Conservation (phyloP, 2,113 vertebrate genomes). For the Calypte anna region DNA sequence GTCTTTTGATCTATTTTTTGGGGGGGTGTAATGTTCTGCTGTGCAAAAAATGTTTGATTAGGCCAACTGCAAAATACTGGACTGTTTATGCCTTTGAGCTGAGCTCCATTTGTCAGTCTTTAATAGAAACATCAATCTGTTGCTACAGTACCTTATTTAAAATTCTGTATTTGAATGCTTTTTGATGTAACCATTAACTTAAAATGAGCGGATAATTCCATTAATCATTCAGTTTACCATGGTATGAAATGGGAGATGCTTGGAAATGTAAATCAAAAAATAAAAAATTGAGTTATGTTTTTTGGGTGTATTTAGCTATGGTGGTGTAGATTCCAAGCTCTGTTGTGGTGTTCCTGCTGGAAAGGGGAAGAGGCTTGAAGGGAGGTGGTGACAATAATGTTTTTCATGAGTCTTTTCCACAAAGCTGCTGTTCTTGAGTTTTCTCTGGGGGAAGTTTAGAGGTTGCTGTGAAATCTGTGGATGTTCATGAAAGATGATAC, state of each 20-base stretch:
- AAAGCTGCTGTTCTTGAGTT: background rate
- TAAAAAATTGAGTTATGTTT: conserved; percentile 10
- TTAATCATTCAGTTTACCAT: background rate
- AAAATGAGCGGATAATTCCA: background rate
- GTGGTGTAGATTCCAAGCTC: background rate
- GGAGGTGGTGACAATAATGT: background rate
- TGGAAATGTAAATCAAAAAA: conserved; percentile 59
- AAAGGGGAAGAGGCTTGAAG: background rate
- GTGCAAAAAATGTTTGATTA: conserved; percentile 32
- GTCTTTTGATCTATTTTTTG: background rate
- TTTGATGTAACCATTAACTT: conserved; percentile 31
- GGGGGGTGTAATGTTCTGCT: background rate
- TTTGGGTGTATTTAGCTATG: conserved; percentile 17
- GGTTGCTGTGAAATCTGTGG: background rate
- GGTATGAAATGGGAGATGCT: conserved; percentile 35
- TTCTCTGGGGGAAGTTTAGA: background rate
- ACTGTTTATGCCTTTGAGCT: background rate
- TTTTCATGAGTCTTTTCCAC: background rate
- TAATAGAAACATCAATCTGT: background rate
- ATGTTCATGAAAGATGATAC: accelerated
- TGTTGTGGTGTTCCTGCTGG: background rate
- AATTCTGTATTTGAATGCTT: conserved; percentile 36
- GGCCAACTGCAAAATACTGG: background rate
- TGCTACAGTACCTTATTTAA: background rate
- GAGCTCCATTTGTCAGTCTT: conserved; percentile 15